A percentile compares a stretch with the other conserved stretches of the same genome.
Evolutionary conservation across 2,113 vertebrate genomes (phyloP).

Genomic region (Plecturocebus donacophilus): DNA sequence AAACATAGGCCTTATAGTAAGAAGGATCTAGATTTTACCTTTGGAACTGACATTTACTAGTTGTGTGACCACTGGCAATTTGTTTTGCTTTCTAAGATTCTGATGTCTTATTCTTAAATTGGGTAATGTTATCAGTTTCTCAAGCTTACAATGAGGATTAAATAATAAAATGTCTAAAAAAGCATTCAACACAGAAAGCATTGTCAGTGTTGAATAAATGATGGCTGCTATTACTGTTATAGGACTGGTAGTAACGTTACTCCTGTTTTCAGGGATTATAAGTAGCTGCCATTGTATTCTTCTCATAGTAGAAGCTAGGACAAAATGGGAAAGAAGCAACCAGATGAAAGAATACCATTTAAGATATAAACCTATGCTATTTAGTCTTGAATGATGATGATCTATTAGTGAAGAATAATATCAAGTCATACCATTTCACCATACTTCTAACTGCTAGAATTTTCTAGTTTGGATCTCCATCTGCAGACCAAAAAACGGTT

Average conservation of each 20-base stretch:
- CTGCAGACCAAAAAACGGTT: background rate
- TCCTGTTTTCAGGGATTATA: background rate
- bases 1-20: background rate
- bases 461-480: background rate
- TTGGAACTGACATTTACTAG: background rate
- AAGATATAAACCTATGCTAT: background rate
- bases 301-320: background rate
- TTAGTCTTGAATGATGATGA: background rate
- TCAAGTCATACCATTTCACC: background rate
- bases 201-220: background rate
- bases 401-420: background rate
- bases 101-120: background rate
- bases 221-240: background rate
- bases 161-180: background rate
- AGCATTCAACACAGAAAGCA: background rate
- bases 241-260: background rate
- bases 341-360: background rate
- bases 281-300: background rate
- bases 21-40: background rate
- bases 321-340: background rate
- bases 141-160: background rate
- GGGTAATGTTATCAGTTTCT: background rate
- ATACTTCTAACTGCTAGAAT: background rate
- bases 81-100: background rate
- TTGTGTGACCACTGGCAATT: background rate